A percentile compares a stretch with the other conserved stretches of the same genome.
These are phyloP conservation scores for Brachypodius melanocephalos DNA, from an alignment of 2,113 vertebrate genomes.

Conservation along the genomic window DNA sequence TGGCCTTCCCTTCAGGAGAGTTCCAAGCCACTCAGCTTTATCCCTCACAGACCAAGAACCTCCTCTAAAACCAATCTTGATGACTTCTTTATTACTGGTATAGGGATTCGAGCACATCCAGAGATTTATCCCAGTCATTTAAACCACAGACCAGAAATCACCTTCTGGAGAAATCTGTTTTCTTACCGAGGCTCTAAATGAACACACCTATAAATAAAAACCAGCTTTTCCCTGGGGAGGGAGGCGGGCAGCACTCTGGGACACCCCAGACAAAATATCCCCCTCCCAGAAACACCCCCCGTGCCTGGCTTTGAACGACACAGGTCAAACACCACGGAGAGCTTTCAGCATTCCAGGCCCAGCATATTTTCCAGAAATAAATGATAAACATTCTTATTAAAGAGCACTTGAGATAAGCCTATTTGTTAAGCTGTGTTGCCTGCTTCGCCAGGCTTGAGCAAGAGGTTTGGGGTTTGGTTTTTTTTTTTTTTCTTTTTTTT, in stretches of 20 bases:
- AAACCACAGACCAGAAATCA: not conserved
- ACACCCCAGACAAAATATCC: not conserved
- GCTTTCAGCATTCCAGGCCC: constrained; percentile 32
- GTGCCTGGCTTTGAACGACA: not conserved
- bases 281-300: not conserved
- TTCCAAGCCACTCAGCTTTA: not conserved
- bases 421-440: constrained; percentile 40
- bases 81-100: not conserved
- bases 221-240: not conserved
- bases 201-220: not conserved
- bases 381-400: constrained; percentile 49
- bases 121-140: not conserved
- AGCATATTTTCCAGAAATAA: constrained; percentile 56
- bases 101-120: not conserved
- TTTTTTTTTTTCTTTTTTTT: not conserved
- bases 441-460: not conserved
- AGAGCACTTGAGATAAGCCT: constrained; percentile 58
- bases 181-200: not conserved
- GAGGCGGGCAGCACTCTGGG: not conserved
- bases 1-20: not conserved
- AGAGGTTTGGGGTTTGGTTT: not conserved
- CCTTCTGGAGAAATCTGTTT: not conserved
- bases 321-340: not conserved
- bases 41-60: not conserved
- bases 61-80: not conserved